Evolutionary conservation across 2,888 invertebrate species (phyloP).

Genomic region (Caenorhabditis virilis): DNA sequence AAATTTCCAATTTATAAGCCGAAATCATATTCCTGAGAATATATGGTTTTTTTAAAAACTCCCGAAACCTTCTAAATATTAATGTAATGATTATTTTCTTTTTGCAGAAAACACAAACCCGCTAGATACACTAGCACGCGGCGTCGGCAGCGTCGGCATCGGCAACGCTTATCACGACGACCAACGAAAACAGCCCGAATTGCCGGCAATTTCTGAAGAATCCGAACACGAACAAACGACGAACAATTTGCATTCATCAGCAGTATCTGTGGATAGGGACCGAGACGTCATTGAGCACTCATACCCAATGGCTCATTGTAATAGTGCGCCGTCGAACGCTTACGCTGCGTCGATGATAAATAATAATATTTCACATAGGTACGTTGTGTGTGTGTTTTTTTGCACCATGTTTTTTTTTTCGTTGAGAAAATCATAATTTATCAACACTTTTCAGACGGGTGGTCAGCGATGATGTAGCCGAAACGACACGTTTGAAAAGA

Average conservation of each 20-base stretch:
- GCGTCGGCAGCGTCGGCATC: neutral
- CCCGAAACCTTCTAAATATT: neutral
- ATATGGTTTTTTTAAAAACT: neutral
- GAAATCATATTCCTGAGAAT: neutral
- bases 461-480: constrained; percentile 32
- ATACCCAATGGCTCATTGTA: constrained; percentile 37
- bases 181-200: constrained; percentile 26
- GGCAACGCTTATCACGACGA: constrained; percentile 6
- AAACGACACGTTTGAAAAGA: constrained; percentile 21
- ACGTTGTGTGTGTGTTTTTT: neutral
- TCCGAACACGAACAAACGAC: constrained; percentile 31
- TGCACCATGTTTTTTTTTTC: neutral
- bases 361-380: neutral
- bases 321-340: constrained; percentile 34
- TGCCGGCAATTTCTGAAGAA: constrained; percentile 34
- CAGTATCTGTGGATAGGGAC: neutral
- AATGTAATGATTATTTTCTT: neutral
- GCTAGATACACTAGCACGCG: constrained; percentile 5
- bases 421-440: neutral
- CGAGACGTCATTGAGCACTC: constrained; percentile 18
- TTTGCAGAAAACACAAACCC: constrained; percentile 31
- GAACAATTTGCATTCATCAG: neutral
- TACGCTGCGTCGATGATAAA: neutral
- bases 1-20: neutral
- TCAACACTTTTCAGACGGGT: constrained; percentile 10